A percentile compares a stretch with the other conserved stretches of the same genome.
These are phyloP conservation scores for Melopsittacus undulatus DNA, from an alignment of 2,797 vertebrate species.

Conservation along the genomic window DNA sequence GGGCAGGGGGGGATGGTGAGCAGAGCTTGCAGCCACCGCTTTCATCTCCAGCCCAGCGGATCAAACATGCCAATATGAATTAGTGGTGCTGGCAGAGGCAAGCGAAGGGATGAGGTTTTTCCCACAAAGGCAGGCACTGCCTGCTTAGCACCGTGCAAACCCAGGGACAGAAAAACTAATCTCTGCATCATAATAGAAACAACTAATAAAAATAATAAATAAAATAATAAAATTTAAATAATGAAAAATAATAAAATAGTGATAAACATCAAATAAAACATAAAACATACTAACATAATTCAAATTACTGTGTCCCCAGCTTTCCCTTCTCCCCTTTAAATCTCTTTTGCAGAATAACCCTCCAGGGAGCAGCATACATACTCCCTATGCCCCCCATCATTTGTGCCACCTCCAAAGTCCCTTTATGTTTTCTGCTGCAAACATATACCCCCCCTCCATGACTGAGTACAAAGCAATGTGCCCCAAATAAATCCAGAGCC, in stretches of 20 bases:
- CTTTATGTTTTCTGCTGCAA: background rate
- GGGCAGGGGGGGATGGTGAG: background rate
- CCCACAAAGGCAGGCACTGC: background rate
- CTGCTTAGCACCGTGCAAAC: background rate
- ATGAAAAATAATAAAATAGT: accelerated
- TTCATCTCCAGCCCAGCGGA: conserved; percentile 57
- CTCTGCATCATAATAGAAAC: accelerated
- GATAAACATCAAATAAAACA: accelerated
- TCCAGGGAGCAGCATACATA: background rate
- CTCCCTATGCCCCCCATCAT: background rate
- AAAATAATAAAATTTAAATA: background rate
- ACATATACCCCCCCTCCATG: background rate
- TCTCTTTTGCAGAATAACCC: background rate
- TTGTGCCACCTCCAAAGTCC: background rate
- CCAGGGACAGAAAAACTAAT: background rate
- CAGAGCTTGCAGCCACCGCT: conserved; percentile 45
- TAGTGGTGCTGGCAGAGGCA: conserved; percentile 26
- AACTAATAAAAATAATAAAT: background rate
- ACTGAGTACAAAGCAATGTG: background rate
- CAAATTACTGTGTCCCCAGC: background rate
- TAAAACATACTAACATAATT: background rate
- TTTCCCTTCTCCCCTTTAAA: background rate
- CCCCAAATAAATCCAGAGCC: background rate
- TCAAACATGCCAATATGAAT: conserved; percentile 70
- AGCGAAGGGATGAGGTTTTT: conserved; percentile 35